Evolutionary conservation across 2,113 vertebrate species (phyloP), one percentile per base, ranked within the genome.

Genomic region (Choloepus hoffmanni): DNA sequence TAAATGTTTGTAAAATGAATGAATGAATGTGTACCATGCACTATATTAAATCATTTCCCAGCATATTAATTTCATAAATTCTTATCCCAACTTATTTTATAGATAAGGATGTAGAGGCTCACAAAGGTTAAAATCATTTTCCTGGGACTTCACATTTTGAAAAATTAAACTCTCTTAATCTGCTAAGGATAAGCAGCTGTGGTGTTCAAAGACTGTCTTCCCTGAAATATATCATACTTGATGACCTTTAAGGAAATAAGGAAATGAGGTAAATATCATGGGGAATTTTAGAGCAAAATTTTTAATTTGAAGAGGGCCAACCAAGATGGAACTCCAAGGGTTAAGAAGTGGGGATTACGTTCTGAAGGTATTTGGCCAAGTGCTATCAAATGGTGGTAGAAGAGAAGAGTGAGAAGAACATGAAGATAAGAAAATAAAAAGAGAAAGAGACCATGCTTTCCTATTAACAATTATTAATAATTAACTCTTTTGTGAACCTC

Each of bases 221-320:
- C 26, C 58, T 93, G 67, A 86, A 40, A 81, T 70, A 78, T 74
- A 19, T 90, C 36, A 74, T 65, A 58, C 40, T 60, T 73, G 81
- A 67, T 67, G 16, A 81, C 40, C 58, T 90, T 55, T 73, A 23
- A 84, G 55, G 82, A 83, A 76, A 21, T 82, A 36, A 50, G 77
- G 26, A 68, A 43, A 26, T 55, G 40, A 95, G 50, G 10, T 26
- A 67, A 89, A 93, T 81, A 93, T 90, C 45, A 90, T 86, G 81
- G 5, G 19, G 82, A 93, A 90, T 79, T 65, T 74, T 58, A 45
- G 26, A 86, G 43, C 48, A 90, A 93, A 93, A 93, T 81, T 58
- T 19, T 50, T 85, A 72, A 74, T 90, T 96, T 48, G 81, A 72
- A 6, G 53, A 79, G 55, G 60, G 14, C 55, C 77, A 77, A 60